Evolutionary conservation across 2,113 vertebrate species (phyloP), one percentile per base, ranked within the genome.

Genomic region (Centropristis striata): DNA sequence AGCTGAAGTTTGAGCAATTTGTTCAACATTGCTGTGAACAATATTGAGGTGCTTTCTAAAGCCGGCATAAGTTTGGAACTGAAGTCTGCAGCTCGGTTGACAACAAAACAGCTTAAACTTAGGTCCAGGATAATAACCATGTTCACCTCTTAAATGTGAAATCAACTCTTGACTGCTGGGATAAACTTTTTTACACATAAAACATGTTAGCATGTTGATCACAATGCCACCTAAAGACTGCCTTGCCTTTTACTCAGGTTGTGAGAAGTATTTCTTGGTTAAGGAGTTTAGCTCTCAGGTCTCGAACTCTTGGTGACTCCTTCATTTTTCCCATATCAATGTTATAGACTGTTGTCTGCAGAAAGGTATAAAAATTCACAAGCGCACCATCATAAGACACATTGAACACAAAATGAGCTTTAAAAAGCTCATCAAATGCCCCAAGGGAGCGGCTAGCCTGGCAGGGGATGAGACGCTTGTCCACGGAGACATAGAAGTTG

Each of bases 1-100:
- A 55, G 42, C 27, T 75, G 54, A 71, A 58, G 32, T 53, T 72
- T 68, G 42, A 67, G 65, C 16, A 68, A 65, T 59, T n/a, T n/a
- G n/a, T n/a, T n/a, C n/a, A n/a, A n/a, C n/a, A n/a, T n/a, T n/a
- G n/a, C n/a, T n/a, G n/a, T n/a, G n/a, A n/a, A n/a, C n/a, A n/a
- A n/a, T n/a, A n/a, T n/a, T n/a, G n/a, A n/a, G n/a, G n/a, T n/a
- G n/a, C n/a, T n/a, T n/a, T n/a, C n/a, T n/a, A n/a, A n/a, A n/a
- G n/a, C n/a, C n/a, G n/a, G n/a, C n/a, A n/a, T n/a, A n/a, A n/a
- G n/a, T n/a, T n/a, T n/a, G n/a, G n/a, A n/a, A n/a, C n/a, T n/a
- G n/a, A n/a, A n/a, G n/a, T n/a, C n/a, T n/a, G n/a, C n/a, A n/a
- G n/a, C n/a, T n/a, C n/a, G n/a, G n/a, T n/a, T n/a, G n/a, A n/a